Evolutionary conservation across 2,113 vertebrate species (phyloP).

Genomic region (Motacilla alba): DNA sequence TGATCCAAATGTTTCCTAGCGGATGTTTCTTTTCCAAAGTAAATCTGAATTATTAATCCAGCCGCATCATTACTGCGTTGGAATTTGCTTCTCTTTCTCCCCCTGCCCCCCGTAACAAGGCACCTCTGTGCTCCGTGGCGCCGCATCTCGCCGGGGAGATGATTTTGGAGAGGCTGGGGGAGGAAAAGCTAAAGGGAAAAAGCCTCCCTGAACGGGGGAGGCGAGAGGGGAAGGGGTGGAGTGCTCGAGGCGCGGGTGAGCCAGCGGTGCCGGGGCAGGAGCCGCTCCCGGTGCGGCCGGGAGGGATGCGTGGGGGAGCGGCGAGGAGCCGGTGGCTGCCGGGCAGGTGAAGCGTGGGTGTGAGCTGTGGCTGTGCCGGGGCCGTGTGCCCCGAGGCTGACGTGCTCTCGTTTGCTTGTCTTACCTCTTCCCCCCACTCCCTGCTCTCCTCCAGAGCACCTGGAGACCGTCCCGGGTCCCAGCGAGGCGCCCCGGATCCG

Average conservation of each 20-base stretch:
- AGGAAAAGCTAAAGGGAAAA: neutral
- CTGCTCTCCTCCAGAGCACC: conserved; percentile 79
- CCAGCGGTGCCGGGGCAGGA: neutral
- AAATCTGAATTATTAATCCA: conserved; percentile 81
- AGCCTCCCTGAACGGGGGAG: neutral
- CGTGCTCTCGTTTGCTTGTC: neutral
- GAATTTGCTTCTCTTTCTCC: conserved; percentile 68
- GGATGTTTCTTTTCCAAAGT: conserved; percentile 82
- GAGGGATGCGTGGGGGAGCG: neutral
- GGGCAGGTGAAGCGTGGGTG: neutral
- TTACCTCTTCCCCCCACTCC: neutral
- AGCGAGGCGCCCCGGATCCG: conserved; percentile 73
- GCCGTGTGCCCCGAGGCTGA: neutral
- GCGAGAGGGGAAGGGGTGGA: neutral
- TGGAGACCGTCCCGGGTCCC: conserved; percentile 83
- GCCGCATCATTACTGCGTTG: conserved; percentile 75
- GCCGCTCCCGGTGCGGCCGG: fast-evolving
- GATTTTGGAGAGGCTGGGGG: neutral
- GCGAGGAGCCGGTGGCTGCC: neutral
- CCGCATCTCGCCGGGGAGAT: neutral
- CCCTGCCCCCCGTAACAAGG: conserved; percentile 68
- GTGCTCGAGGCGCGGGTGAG: neutral
- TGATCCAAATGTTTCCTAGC: conserved; percentile 82
- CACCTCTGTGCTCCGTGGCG: conserved; percentile 68
- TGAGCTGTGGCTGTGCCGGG: neutral